These are phyloP conservation scores for Bradypodion ventrale DNA, from an alignment of 2,797 vertebrate species.

Conservation along the genomic window DNA sequence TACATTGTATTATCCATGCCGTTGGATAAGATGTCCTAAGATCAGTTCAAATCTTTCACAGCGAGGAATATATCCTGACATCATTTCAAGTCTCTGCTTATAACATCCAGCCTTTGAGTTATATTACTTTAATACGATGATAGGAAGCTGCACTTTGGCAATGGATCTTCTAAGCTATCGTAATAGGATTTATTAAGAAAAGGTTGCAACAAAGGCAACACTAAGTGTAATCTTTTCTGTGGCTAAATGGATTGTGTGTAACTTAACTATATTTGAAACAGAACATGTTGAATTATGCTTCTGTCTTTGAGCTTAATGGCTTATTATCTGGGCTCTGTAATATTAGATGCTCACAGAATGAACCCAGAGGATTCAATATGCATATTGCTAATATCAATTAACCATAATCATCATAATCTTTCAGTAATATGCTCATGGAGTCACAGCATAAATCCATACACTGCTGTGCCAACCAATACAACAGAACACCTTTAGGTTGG, in stretches of 20 bases:
- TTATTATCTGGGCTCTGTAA: neutral
- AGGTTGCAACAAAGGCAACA: neutral
- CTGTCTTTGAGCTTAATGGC: neutral
- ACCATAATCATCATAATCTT: neutral
- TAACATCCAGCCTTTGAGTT: conserved; percentile 6
- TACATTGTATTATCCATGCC: neutral
- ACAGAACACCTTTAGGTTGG: neutral
- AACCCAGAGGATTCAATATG: neutral
- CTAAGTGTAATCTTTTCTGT: neutral
- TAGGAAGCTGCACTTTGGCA: conserved; percentile 15
- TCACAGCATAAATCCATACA: neutral
- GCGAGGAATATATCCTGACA: conserved; percentile 25
- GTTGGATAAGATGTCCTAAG: neutral
- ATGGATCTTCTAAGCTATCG: neutral
- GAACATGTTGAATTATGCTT: neutral
- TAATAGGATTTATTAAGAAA: conserved; percentile 5
- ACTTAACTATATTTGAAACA: neutral
- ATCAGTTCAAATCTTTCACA: conserved; percentile 17
- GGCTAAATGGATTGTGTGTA: neutral
- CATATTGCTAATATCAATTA: neutral
- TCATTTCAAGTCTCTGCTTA: neutral
- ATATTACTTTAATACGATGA: conserved; percentile 6
- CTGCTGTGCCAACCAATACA: neutral
- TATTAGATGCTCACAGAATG: neutral
- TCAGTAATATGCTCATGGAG: neutral